Conservation (phyloP, 1,140 invertebrate species). For the Druon quercuslanigerum region DNA sequence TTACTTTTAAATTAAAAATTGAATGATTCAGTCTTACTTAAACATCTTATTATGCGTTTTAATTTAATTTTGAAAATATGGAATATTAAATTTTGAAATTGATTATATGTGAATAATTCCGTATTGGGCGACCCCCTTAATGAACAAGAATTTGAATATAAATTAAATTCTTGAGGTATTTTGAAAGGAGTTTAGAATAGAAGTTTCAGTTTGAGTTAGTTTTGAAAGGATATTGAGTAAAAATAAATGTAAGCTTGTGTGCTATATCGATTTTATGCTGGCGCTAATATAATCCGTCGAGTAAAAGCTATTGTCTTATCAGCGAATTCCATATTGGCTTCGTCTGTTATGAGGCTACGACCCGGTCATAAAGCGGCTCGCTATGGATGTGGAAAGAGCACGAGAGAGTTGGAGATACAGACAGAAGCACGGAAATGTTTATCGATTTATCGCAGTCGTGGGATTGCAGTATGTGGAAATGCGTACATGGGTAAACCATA, state of each 20-base stretch:
- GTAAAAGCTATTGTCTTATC: slow-evolving; percentile 56
- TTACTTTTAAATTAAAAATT: too few species aligned
- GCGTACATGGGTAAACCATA: slow-evolving; percentile 15
- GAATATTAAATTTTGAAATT: too few species aligned
- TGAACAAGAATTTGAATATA: background rate
- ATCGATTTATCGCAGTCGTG: slow-evolving; percentile 43
- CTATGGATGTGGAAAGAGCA: background rate
- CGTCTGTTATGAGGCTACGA: background rate
- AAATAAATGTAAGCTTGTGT: slow-evolving; percentile 24
- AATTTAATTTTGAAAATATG: too few species aligned
- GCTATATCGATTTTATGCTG: slow-evolving; percentile 48
- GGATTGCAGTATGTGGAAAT: slow-evolving; percentile 31
- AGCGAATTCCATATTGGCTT: slow-evolving; percentile 53
- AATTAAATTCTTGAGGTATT: background rate
- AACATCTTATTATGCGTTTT: too few species aligned
- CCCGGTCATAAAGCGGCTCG: slow-evolving; percentile 18
- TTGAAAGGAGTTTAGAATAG: background rate
- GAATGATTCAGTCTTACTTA: too few species aligned
- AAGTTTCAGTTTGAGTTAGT: background rate
- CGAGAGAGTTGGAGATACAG: slow-evolving; percentile 1
- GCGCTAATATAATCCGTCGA: slow-evolving; percentile 53
- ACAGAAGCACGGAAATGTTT: slow-evolving; percentile 31
- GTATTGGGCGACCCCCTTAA: too few species aligned
- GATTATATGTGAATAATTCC: too few species aligned
- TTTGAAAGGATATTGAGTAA: slow-evolving; percentile 4